phyloP scores from a whole-genome alignment of 2,797 vertebrate species.

The Diceros bicornis region DNA sequence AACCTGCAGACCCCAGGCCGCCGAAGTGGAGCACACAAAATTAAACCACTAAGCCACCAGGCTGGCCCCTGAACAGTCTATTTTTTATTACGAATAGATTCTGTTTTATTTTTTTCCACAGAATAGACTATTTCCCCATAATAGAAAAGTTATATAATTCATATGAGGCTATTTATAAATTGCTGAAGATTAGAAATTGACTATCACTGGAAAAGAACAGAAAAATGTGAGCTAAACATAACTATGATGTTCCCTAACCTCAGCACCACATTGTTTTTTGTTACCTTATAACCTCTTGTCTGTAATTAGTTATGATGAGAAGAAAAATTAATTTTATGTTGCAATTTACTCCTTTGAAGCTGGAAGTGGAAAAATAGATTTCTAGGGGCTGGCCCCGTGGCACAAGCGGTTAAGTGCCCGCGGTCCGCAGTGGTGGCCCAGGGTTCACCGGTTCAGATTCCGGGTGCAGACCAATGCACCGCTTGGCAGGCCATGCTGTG shows the following conservation, averaged over 20 bases:
- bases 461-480: too few relatives aligned
- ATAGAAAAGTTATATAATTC: background rate
- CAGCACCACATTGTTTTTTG: background rate
- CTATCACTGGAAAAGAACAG: background rate
- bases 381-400: background rate
- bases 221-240: background rate
- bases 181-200: background rate
- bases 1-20: too few relatives aligned
- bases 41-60: too few relatives aligned
- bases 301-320: background rate
- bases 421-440: too few relatives aligned
- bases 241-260: background rate
- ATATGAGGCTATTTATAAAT: background rate
- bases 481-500: too few relatives aligned
- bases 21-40: too few relatives aligned
- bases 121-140: background rate
- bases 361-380: background rate
- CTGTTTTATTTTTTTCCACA: background rate
- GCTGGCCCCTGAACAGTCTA: background rate
- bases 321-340: constrained; percentile 26
- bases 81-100: background rate
- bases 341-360: background rate
- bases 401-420: too few relatives aligned
- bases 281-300: background rate
- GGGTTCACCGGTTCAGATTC: too few relatives aligned